A percentile compares a stretch with the other conserved stretches of the same genome.
phyloP scores from a whole-genome alignment of 2,888 invertebrate genomes.

The Pantelozetes paolii region DNA sequence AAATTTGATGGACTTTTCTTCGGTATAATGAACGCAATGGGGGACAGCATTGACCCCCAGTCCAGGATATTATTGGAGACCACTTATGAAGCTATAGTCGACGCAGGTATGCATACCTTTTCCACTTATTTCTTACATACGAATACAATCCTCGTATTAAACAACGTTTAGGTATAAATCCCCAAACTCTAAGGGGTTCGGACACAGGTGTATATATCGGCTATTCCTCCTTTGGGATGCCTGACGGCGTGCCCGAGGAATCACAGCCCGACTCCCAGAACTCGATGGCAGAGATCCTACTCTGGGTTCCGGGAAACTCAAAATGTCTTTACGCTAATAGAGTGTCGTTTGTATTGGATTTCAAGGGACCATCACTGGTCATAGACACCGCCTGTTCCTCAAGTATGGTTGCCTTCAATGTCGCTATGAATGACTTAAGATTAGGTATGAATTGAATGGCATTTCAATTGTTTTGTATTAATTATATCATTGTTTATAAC shows the following conservation, averaged over 20 bases:
- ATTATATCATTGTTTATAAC: background rate
- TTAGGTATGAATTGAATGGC: conserved; percentile 59
- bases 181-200: conserved; percentile 73
- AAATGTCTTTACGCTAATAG: conserved; percentile 88
- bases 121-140: background rate
- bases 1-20: conserved; percentile 84
- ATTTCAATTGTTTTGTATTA: background rate
- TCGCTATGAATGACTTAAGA: conserved; percentile 65
- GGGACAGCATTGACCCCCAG: conserved; percentile 86
- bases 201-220: conserved; percentile 59
- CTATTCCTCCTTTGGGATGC: conserved; percentile 76
- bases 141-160: background rate
- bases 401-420: conserved; percentile 49
- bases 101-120: conserved; percentile 63
- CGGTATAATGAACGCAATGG: conserved; percentile 84
- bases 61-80: conserved; percentile 62
- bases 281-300: conserved; percentile 63
- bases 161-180: conserved; percentile 66
- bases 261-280: conserved; percentile 70
- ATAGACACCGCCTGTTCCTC: conserved; percentile 44
- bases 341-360: conserved; percentile 62
- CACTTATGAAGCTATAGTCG: background rate
- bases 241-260: conserved; percentile 77
- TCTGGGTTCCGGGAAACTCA: conserved; percentile 79
- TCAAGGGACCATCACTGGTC: conserved; percentile 54